These are phyloP conservation scores for Marisa cornuarietis DNA, from an alignment of 1,140 invertebrate genomes.

Conservation along the genomic window DNA sequence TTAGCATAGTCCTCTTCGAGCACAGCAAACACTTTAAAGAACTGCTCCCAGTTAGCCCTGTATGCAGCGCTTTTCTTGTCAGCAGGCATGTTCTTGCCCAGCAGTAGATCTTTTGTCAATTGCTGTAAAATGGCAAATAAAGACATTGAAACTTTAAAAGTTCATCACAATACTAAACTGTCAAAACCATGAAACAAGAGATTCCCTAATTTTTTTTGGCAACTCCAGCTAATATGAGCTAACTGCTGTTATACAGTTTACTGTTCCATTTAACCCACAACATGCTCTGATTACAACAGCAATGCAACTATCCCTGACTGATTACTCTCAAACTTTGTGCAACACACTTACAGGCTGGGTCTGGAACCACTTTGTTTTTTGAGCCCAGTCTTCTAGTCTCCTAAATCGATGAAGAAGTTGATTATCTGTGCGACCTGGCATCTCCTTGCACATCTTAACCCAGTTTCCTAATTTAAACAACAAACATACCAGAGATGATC, in stretches of 20 bases:
- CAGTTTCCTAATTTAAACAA: constrained; percentile 33
- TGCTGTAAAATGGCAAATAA: not conserved
- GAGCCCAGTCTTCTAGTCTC: constrained; percentile 45
- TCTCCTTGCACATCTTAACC: constrained; percentile 42
- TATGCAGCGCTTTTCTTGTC: constrained; percentile 7
- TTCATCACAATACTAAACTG: too few species aligned
- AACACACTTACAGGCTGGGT: constrained; percentile 38
- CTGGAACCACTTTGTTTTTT: constrained; percentile 37
- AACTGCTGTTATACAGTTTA: too few species aligned
- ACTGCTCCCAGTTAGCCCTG: constrained; percentile 21
- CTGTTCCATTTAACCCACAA: too few species aligned
- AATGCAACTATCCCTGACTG: too few species aligned
- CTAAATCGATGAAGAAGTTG: constrained; percentile 39
- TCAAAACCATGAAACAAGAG: too few species aligned
- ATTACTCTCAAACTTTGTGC: not conserved
- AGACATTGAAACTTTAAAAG: too few species aligned
- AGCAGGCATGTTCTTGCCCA: constrained; percentile 19
- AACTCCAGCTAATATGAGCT: too few species aligned
- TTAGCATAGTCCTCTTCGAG: constrained; percentile 36
- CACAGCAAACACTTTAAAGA: constrained; percentile 13
- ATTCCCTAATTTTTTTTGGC: too few species aligned
- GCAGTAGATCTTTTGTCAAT: constrained; percentile 19
- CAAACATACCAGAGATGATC: too few species aligned
- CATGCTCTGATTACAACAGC: too few species aligned
- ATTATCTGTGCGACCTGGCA: constrained; percentile 54